Conservation (phyloP, 2,113 vertebrate genomes). For the Danionella cerebrum region DNA sequence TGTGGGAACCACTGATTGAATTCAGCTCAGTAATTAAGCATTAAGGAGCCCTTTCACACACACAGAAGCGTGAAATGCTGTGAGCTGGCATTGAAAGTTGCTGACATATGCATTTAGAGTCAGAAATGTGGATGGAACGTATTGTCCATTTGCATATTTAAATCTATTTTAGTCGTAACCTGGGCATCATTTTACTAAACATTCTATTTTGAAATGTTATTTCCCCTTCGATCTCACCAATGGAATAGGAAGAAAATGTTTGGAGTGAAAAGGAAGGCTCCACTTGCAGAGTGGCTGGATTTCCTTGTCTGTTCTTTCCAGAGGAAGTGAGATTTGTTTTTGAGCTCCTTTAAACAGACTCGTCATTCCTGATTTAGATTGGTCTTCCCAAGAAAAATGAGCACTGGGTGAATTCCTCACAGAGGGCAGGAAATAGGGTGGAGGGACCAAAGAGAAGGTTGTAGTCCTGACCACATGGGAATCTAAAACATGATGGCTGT, state of each 20-base stretch:
- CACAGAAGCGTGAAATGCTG: not conserved
- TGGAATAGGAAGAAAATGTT: slow-evolving; percentile 4
- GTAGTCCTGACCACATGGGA: slow-evolving; percentile 37
- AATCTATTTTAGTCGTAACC: not conserved
- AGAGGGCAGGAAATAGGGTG: slow-evolving; percentile 44
- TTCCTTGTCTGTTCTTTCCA: slow-evolving; percentile 2
- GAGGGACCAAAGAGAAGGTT: slow-evolving; percentile 12
- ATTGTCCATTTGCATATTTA: not conserved
- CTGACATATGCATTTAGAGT: not conserved
- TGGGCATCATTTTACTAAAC: slow-evolving; percentile 16
- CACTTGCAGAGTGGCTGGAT: not conserved
- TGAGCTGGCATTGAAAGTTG: not conserved
- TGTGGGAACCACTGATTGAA: slow-evolving; percentile 18
- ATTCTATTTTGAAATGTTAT: slow-evolving; percentile 14
- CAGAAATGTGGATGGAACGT: no score
- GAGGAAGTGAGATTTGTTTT: slow-evolving; percentile 35
- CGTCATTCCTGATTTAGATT: slow-evolving; percentile 1
- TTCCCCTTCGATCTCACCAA: not conserved
- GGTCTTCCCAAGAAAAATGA: slow-evolving; percentile 43
- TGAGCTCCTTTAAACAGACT: slow-evolving; percentile 22
- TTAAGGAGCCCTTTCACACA: not conserved
- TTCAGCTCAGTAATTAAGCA: not conserved
- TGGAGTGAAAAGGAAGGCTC: slow-evolving; percentile 15
- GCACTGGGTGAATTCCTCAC: slow-evolving; percentile 36
- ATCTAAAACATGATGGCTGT: slow-evolving; percentile 40